These are phyloP conservation scores for Manis javanica DNA, from an alignment of 2,797 vertebrate species.

Conservation along the genomic window DNA sequence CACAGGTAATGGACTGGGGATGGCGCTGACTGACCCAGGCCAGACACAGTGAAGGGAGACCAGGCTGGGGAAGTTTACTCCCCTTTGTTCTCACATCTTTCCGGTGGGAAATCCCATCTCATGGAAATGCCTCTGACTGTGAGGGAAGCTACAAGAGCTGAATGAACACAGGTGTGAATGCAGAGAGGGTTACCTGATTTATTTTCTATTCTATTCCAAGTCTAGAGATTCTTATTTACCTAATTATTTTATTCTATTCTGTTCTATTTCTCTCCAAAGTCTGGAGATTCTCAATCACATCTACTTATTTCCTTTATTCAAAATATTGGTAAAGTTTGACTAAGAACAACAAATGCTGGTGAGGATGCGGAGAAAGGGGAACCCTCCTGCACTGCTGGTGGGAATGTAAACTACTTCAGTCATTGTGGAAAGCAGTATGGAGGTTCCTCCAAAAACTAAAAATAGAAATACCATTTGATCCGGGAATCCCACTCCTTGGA, in stretches of 20 bases:
- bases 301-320: neutral
- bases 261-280: neutral
- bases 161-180: neutral
- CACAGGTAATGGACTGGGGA: neutral
- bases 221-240: neutral
- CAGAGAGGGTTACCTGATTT: neutral
- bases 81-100: neutral
- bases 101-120: neutral
- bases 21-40: neutral
- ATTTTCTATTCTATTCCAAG: neutral
- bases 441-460: too few relatives aligned
- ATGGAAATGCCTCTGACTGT: neutral
- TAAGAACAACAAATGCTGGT: too few relatives aligned
- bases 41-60: neutral
- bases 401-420: too few relatives aligned
- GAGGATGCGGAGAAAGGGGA: too few relatives aligned
- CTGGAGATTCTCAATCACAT: neutral
- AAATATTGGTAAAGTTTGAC: constrained; percentile 31
- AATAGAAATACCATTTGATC: too few relatives aligned
- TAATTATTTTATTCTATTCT: neutral
- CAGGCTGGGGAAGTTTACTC: neutral
- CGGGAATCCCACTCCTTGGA: too few relatives aligned
- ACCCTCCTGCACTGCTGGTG: too few relatives aligned
- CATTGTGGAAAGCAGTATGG: too few relatives aligned
- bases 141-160: neutral